Evolutionary conservation across 2,888 invertebrate species (phyloP).

Genomic region (Caenorhabditis sp.): DNA sequence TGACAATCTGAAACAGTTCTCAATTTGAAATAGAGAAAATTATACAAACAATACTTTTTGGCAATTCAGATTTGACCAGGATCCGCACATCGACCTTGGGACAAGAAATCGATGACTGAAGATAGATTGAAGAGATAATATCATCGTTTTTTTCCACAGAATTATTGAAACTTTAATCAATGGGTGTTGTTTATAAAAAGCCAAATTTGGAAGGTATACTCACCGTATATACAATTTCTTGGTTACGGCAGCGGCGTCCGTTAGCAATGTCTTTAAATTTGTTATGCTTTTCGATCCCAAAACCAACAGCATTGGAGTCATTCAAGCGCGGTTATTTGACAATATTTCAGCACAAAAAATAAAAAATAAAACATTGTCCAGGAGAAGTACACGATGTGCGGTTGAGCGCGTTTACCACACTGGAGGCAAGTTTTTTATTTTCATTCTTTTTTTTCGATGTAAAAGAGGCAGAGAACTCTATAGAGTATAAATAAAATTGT

Average conservation of each 20-base stretch:
- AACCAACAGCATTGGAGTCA: neutral
- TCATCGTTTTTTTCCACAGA: slow-evolving; percentile 17
- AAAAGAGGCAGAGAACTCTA: too few relatives aligned
- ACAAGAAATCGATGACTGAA: slow-evolving; percentile 47
- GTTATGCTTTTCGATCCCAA: neutral
- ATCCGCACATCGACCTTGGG: slow-evolving; percentile 61
- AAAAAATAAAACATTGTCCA: too few relatives aligned
- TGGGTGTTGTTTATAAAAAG: neutral
- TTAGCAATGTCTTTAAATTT: neutral
- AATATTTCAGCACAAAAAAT: too few relatives aligned
- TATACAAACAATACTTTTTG: neutral
- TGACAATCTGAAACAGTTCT: slow-evolving; percentile 2
- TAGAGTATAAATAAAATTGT: too few relatives aligned
- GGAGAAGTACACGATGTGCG: too few relatives aligned
- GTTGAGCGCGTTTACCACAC: too few relatives aligned
- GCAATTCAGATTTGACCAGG: slow-evolving; percentile 39
- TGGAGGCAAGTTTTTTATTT: too few relatives aligned
- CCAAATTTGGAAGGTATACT: neutral
- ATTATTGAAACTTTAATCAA: neutral
- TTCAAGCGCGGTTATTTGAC: too few relatives aligned
- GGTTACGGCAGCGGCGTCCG: neutral
- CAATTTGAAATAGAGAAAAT: neutral
- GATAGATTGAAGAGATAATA: slow-evolving; percentile 46
- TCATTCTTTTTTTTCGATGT: too few relatives aligned
- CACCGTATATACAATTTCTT: slow-evolving; percentile 1